Evolutionary conservation across 2,888 invertebrate species (phyloP).

Genomic region (Caradrina kadenii): DNA sequence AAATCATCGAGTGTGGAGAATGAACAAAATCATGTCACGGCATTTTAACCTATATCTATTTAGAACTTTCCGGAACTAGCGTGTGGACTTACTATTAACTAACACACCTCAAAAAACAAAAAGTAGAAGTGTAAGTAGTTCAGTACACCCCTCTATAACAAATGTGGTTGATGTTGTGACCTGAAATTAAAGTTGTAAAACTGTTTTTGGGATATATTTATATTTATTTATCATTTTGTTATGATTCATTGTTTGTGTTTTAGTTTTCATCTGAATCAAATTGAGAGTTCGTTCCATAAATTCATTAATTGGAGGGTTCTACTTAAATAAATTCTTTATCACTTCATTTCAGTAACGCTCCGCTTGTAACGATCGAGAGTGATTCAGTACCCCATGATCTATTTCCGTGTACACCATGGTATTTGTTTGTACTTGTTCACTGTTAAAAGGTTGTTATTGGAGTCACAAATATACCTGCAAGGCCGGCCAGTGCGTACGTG

Average conservation of each 20-base stretch:
- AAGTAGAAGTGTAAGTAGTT: slow-evolving; percentile 16
- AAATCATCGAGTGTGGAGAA: slow-evolving; percentile 14
- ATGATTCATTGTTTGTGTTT: not conserved
- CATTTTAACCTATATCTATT: slow-evolving; percentile 47
- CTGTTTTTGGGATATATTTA: too few relatives aligned
- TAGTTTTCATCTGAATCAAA: slow-evolving; percentile 3
- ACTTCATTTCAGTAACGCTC: slow-evolving; percentile 29
- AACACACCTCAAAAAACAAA: slow-evolving; percentile 33
- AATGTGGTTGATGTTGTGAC: slow-evolving; percentile 13
- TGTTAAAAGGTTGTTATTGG: slow-evolving; percentile 56
- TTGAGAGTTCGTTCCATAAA: slow-evolving; percentile 3
- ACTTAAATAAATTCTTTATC: slow-evolving; percentile 23
- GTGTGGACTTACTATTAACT: slow-evolving; percentile 39
- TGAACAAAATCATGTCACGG: slow-evolving; percentile 35
- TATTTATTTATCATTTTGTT: too few relatives aligned
- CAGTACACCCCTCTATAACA: slow-evolving; percentile 1
- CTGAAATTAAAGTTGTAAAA: not conserved
- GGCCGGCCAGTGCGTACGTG: slow-evolving; percentile 78
- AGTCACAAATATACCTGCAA: slow-evolving; percentile 66
- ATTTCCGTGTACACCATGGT: slow-evolving; percentile 43
- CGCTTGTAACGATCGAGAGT: not conserved
- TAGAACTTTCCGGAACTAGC: slow-evolving; percentile 40
- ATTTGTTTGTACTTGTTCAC: slow-evolving; percentile 30
- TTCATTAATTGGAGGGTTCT: not conserved
- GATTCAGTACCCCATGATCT: slow-evolving; percentile 38